phyloP scores from a whole-genome alignment of 2,888 invertebrate species.

The Micoletzkya japonica region DNA sequence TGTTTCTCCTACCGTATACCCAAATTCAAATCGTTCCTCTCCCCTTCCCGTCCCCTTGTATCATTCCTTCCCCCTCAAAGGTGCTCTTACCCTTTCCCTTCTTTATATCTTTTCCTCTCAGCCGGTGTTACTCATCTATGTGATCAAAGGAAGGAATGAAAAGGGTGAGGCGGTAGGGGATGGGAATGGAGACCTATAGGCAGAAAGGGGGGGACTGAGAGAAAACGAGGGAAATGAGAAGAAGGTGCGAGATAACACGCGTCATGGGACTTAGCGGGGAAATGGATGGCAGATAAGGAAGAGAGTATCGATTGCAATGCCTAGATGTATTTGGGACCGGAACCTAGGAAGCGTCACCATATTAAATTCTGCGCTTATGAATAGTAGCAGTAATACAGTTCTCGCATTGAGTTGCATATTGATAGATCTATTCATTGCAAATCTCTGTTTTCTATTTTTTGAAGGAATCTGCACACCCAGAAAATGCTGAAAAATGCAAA shows the following conservation, averaged over 20 bases:
- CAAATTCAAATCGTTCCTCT: too few species aligned
- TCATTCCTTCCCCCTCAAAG: too few species aligned
- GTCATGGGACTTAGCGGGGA: background rate
- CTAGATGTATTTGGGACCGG: too few species aligned
- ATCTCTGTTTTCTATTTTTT: background rate
- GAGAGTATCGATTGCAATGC: background rate
- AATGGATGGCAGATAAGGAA: background rate
- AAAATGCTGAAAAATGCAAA: too few species aligned
- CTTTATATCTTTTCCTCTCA: too few species aligned
- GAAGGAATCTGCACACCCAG: background rate
- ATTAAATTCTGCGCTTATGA: background rate
- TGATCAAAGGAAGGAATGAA: conserved; percentile 1
- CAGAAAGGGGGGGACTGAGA: background rate
- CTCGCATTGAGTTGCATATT: too few species aligned
- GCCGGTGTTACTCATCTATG: too few species aligned
- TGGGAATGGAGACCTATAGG: background rate
- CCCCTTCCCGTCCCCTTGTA: too few species aligned
- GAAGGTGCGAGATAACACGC: background rate
- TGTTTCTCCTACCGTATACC: too few species aligned
- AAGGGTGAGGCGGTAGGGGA: background rate
- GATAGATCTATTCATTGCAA: too few species aligned
- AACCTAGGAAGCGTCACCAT: too few species aligned
- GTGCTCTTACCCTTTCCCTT: too few species aligned
- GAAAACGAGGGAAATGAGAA: background rate
- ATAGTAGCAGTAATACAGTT: background rate